Evolutionary conservation across 2,888 invertebrate species (phyloP).

Genomic region (Polydrusus pterygomalis): DNA sequence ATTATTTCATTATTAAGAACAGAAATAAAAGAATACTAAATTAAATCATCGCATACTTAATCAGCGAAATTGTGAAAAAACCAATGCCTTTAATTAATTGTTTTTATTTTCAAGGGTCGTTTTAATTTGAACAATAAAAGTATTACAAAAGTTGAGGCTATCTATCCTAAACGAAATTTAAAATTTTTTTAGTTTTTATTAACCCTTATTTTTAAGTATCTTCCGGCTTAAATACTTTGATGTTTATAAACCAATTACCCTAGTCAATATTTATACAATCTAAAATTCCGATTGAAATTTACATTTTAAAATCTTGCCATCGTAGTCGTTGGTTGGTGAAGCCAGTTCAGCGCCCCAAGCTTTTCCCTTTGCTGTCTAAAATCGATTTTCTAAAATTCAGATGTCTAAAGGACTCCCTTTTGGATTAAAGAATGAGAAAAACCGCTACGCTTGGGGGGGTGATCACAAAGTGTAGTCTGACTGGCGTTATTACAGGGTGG

Average conservation of each 20-base stretch:
- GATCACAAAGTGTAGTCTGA: constrained; percentile 13
- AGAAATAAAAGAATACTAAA: too few species aligned
- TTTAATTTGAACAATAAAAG: too few species aligned
- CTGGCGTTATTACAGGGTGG: not conserved
- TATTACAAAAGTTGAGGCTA: too few species aligned
- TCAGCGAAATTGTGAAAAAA: too few species aligned
- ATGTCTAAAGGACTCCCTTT: constrained; percentile 17
- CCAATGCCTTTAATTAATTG: too few species aligned
- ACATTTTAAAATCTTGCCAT: constrained; percentile 13
- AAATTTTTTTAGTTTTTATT: too few species aligned
- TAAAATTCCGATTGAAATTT: constrained; percentile 19
- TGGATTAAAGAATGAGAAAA: constrained; percentile 1
- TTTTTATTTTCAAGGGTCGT: too few species aligned
- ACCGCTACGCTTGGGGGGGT: not conserved
- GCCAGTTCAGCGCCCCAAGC: constrained; percentile 13
- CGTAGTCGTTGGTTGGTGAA: not conserved
- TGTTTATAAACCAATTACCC: not conserved
- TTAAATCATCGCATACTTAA: too few species aligned
- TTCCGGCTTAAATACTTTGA: not conserved
- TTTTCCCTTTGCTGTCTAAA: constrained; percentile 4
- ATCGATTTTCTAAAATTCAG: constrained; percentile 27
- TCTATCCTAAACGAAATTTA: too few species aligned
- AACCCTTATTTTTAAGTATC: not conserved
- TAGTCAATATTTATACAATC: constrained; percentile 8
- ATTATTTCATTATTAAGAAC: too few species aligned